phyloP scores from a whole-genome alignment of 2,797 vertebrate species.

The Spheniscus humboldti region DNA sequence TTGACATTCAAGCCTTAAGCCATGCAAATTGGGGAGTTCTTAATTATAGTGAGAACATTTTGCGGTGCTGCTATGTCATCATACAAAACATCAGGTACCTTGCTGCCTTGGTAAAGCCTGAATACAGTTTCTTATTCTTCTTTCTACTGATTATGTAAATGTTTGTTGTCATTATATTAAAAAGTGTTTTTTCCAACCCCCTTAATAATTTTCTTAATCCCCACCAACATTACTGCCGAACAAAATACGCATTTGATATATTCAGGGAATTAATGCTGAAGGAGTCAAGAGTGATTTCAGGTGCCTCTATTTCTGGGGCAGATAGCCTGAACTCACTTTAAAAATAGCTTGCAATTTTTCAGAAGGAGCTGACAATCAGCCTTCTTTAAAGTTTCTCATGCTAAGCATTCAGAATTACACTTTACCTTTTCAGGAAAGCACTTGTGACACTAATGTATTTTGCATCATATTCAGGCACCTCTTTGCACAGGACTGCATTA shows the following conservation, averaged over 20 bases:
- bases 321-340: background rate
- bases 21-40: background rate
- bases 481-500: background rate
- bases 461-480: background rate
- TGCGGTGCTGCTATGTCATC: background rate
- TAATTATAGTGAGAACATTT: background rate
- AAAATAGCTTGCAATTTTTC: background rate
- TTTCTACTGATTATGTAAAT: background rate
- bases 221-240: background rate
- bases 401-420: background rate
- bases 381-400: background rate
- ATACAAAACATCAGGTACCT: background rate
- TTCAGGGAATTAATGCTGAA: background rate
- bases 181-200: background rate
- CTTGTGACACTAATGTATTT: background rate
- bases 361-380: background rate
- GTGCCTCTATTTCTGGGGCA: background rate
- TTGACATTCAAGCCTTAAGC: background rate
- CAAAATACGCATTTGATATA: background rate
- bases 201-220: background rate
- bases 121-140: background rate
- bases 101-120: background rate
- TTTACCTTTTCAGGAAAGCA: background rate
- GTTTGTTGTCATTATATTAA: background rate
- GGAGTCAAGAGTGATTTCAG: background rate